Base-by-base conservation (phyloP, 2,888 invertebrate species). In the Hymenopus coronatus region DNA sequence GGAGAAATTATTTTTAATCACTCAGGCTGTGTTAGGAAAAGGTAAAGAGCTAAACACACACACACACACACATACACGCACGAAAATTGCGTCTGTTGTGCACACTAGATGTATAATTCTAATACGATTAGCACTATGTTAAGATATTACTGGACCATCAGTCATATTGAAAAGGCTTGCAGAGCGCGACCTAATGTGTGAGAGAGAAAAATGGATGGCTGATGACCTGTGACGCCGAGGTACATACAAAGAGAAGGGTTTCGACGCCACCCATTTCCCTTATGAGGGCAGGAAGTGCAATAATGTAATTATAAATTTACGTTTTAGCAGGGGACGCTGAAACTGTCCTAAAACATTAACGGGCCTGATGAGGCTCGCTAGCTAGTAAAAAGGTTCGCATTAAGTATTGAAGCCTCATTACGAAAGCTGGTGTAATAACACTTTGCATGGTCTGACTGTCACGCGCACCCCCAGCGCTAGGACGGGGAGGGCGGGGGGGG, bases 321-420 rank as follows among this genome's bases (percentile, higher is more conserved):
- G 28, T n/a, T 85, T 54, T 30, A 28, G 28, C 27, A 46, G 27
- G 54, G 81, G 12, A 27, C 54, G 4, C 54, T 14, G 70, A 81
- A 70, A 28, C 40, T 15, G 85, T 6, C 85, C 28, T 85, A 46
- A 85, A 54, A 54, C 85, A 85, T 54, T 25, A 54, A 85, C 85
- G 14, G 27, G n/a, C 25, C 85, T n/a, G 85, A 14, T 46, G 54
- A 85, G 28, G n/a, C 40, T 46, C 15, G 54, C 54, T 46, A 46
- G 54, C 70, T 20, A 28, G 81, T 28, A 70, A 87, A 87, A 87
- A 87, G 54, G 87, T 28, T 30, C 54, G 82, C 89, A 89, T 89
- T 89, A 89, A 85, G 82, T 89, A 89, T 89, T 89, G 89, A 89
- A 86, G 87, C 89, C 87, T 87, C 86, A 89, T 89, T 89, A 89